Evolutionary conservation across 2,888 invertebrate species (phyloP).

Genomic region (Steinernema scapterisci): DNA sequence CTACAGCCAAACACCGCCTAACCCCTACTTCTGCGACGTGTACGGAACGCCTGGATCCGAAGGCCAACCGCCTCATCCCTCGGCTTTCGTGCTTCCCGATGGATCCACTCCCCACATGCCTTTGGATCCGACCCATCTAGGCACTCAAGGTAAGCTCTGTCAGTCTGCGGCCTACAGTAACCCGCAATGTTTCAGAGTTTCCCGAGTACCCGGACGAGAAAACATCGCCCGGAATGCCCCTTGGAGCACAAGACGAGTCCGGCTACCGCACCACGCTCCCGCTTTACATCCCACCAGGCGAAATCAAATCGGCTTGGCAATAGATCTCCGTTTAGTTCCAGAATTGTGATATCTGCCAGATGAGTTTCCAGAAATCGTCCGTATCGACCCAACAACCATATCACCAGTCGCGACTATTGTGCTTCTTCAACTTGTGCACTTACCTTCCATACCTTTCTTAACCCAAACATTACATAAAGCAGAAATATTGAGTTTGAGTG

Average conservation of each 20-base stretch:
- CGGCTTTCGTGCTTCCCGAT: conserved; percentile 12
- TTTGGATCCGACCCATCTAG: not conserved
- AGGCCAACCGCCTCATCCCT: conserved; percentile 14
- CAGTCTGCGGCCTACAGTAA: not conserved
- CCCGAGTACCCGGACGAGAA: conserved; percentile 24
- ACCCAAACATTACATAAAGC: not conserved
- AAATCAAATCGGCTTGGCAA: conserved; percentile 16
- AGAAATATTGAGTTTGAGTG: not conserved
- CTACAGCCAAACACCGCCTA: conserved; percentile 19
- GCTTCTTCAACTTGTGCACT: conserved; percentile 22
- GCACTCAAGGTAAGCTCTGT: not conserved
- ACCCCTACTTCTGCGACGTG: conserved; percentile 28
- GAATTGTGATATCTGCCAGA: conserved; percentile 19
- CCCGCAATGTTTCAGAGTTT: not conserved
- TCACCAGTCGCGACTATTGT: conserved; percentile 9
- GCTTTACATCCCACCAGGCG: conserved; percentile 21
- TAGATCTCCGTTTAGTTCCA: not conserved
- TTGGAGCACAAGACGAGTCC: conserved; percentile 26
- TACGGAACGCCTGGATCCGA: not conserved
- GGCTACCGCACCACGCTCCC: not conserved
- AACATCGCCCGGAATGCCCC: conserved; percentile 15
- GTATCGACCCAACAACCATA: conserved; percentile 15
- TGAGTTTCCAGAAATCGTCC: not conserved
- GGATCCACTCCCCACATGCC: conserved; percentile 26
- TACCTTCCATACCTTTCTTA: not conserved